These are phyloP conservation scores for Pholis gunnellus DNA, from an alignment of 2,113 vertebrate genomes.

Conservation along the genomic window DNA sequence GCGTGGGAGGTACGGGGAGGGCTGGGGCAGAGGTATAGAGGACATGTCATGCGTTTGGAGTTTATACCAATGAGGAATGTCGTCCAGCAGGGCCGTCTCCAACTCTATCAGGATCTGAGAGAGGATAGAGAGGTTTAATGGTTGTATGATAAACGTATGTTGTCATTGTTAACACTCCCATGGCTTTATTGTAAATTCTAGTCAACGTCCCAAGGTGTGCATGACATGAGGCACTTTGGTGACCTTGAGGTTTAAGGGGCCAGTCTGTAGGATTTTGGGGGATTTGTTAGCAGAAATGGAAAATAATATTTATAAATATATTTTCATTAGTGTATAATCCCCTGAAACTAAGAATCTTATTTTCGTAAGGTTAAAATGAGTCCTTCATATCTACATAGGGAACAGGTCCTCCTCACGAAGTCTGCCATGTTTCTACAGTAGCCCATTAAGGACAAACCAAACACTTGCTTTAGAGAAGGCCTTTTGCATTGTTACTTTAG, in stretches of 20 bases:
- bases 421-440: neutral
- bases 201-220: neutral
- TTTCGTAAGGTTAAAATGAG: neutral
- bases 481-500: neutral
- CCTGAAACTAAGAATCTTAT: neutral
- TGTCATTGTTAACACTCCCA: neutral
- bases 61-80: slow-evolving; percentile 98
- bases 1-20: slow-evolving; percentile 96
- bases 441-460: neutral
- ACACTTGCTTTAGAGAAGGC: too few relatives aligned
- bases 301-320: neutral
- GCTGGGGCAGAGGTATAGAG: slow-evolving; percentile 98
- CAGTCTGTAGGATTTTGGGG: neutral
- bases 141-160: neutral
- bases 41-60: slow-evolving; percentile 96
- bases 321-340: neutral
- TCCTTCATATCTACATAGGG: neutral
- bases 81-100: slow-evolving; percentile 96
- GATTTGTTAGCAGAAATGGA: neutral
- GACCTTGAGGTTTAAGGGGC: neutral
- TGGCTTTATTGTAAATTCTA: neutral
- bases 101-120: slow-evolving; percentile 95
- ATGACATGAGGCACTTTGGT: neutral
- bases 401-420: neutral
- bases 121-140: neutral